Percentiles rank a stretch among this genome's conserved stretches.
phyloP scores from a whole-genome alignment of 2,888 invertebrate species.

The Melanotus villosus region DNA sequence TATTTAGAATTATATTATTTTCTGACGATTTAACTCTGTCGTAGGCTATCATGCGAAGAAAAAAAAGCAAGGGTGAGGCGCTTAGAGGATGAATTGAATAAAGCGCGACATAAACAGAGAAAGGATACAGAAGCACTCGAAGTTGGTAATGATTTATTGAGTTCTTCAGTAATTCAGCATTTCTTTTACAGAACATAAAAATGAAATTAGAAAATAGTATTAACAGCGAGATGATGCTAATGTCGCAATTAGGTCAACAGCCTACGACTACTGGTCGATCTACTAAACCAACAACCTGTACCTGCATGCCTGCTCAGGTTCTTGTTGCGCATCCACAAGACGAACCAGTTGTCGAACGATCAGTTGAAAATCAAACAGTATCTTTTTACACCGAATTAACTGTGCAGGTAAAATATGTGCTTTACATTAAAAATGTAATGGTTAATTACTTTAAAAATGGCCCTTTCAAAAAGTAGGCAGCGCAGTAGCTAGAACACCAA shows the following conservation, averaged over 20 bases:
- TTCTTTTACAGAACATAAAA: constrained; percentile 41
- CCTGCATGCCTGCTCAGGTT: not conserved
- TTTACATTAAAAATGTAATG: not conserved
- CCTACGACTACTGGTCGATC: no score
- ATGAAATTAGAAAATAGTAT: constrained; percentile 47
- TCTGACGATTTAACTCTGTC: not conserved
- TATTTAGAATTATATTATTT: not conserved
- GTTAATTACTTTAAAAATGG: no score
- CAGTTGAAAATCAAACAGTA: not conserved
- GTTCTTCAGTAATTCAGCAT: no score
- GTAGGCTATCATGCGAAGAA: constrained; percentile 50
- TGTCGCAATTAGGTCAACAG: constrained; percentile 46
- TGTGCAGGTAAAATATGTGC: constrained; percentile 25
- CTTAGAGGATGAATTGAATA: constrained; percentile 54
- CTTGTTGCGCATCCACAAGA: not conserved
- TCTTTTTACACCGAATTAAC: constrained; percentile 50
- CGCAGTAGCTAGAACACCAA: no score
- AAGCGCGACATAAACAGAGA: constrained; percentile 45
- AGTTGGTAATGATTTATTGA: no score
- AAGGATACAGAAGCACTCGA: constrained; percentile 47
- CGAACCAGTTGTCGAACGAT: not conserved
- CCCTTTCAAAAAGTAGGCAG: no score
- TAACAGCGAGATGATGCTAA: constrained; percentile 48
- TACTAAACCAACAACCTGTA: not conserved
- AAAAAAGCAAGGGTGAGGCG: constrained; percentile 49